Conservation (phyloP, 2,888 invertebrate species). For the Melolontha melolontha region DNA sequence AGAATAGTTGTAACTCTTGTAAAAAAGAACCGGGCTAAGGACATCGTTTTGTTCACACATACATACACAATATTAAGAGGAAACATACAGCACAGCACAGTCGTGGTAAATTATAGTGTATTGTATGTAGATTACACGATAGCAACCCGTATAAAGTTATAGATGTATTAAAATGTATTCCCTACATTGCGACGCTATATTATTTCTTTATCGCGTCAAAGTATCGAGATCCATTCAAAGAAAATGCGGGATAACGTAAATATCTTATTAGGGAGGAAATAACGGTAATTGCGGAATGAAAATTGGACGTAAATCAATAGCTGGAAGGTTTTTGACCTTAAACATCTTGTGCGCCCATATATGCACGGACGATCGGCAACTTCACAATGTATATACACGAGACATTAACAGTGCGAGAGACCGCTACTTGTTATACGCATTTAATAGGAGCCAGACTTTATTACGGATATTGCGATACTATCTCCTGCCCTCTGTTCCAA, state of each 20-base stretch:
- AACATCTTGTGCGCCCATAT: conserved; percentile 25
- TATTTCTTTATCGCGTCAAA: conserved; percentile 38
- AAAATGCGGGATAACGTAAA: conserved; percentile 37
- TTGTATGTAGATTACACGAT: conserved; percentile 40
- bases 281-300: conserved; percentile 37
- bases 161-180: conserved; percentile 36
- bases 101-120: conserved; percentile 34
- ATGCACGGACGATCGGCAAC: conserved; percentile 33
- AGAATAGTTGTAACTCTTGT: conserved; percentile 1
- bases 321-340: conserved; percentile 40
- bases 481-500: conserved; percentile 38
- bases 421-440: conserved; percentile 47
- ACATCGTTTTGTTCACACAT: conserved; percentile 17
- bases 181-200: conserved; percentile 19
- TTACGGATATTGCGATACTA: conserved; percentile 47
- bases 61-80: conserved; percentile 2
- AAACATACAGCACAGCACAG: conserved; percentile 6
- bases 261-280: conserved; percentile 35
- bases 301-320: conserved; percentile 38
- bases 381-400: conserved; percentile 9
- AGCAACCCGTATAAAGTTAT: conserved; percentile 17
- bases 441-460: conserved; percentile 44
- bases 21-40: not conserved
- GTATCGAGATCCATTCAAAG: conserved; percentile 24
- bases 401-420: conserved; percentile 33